Evolutionary conservation across 2,113 vertebrate genomes (phyloP), one percentile per base, ranked within the genome.

Genomic region (Trichechus manatus): DNA sequence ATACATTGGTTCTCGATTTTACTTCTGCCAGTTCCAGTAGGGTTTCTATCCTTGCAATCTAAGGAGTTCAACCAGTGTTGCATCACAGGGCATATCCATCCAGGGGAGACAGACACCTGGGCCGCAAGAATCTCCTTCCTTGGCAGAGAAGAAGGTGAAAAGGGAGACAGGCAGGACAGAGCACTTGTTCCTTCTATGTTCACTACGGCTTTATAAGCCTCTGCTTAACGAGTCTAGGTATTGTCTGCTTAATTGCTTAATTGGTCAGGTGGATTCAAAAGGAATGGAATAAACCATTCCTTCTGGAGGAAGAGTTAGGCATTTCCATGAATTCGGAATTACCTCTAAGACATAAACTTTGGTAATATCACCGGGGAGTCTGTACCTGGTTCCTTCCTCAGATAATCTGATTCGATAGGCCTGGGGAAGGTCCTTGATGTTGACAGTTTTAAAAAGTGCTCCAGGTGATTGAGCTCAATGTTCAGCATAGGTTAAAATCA

Each of bases 221-320:
- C 36, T 79, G 17, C 14, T 74, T 36, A 90, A 59, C 81, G 75
- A 84, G 36, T 25, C 87, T 44, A 3, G 22, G 22, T 61, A 15
- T 36, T 33, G 14, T 64, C 5, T 91, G 70, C 23, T 85, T 91
- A 23, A 44, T 20, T 91, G 70, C 23, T 85, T 91, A 23, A 44
- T 20, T 47, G 15, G 23, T 15, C 81, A 64, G 4, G 20, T 31
- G 44, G 33, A 29, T 63, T 82, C 70, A 64, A 50, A 81, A 53
- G 82, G 47, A 66, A 36, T 22, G 53, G 29, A 72, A 22, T 42
- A 61, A 53, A 4, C 36, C 79, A 0, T 36, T 87, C 23, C 42
- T 94, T 88, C 81, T 90, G n/a, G 47, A 87, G 70, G 63, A 95
- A 23, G 23, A 72, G 50, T 70, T 64, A 47, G 64, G n/a, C 72